Percentiles rank a stretch among this genome's conserved stretches.
Evolutionary conservation across 1,140 invertebrate genomes (phyloP).

Genomic region (Philotrypesis tridentata): DNA sequence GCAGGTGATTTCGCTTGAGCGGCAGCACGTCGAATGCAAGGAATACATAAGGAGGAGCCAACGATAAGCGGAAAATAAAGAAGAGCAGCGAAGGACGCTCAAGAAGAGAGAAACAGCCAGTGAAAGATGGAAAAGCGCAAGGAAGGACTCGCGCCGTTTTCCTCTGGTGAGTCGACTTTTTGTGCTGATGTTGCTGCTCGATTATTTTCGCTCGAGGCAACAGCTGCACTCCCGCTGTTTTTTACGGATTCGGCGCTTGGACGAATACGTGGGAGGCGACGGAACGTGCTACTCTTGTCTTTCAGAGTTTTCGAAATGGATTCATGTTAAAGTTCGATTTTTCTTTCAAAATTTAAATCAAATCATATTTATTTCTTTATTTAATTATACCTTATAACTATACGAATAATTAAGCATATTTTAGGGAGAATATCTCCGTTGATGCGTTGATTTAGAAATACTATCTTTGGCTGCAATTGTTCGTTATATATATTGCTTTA

Average conservation of each 20-base stretch:
- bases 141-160: slow-evolving; percentile 68
- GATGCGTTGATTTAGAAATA: too few species aligned
- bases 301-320: too few species aligned
- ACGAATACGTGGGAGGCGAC: background rate
- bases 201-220: slow-evolving; percentile 19
- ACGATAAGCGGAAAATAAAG: background rate
- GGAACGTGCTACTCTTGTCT: too few species aligned
- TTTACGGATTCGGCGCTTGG: background rate
- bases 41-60: background rate
- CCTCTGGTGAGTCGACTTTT: slow-evolving; percentile 63
- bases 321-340: too few species aligned
- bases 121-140: slow-evolving; percentile 68
- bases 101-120: background rate
- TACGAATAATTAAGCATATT: too few species aligned
- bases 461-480: too few species aligned
- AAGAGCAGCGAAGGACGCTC: background rate
- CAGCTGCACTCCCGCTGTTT: background rate
- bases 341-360: background rate
- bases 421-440: too few species aligned
- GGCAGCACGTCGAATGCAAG: slow-evolving; percentile 13
- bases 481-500: too few species aligned
- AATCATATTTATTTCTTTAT: too few species aligned
- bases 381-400: too few species aligned
- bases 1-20: slow-evolving; percentile 39
- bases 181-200: background rate